Evolutionary conservation across 2,888 invertebrate genomes (phyloP).

Genomic region (Seladonia tumulorum): DNA sequence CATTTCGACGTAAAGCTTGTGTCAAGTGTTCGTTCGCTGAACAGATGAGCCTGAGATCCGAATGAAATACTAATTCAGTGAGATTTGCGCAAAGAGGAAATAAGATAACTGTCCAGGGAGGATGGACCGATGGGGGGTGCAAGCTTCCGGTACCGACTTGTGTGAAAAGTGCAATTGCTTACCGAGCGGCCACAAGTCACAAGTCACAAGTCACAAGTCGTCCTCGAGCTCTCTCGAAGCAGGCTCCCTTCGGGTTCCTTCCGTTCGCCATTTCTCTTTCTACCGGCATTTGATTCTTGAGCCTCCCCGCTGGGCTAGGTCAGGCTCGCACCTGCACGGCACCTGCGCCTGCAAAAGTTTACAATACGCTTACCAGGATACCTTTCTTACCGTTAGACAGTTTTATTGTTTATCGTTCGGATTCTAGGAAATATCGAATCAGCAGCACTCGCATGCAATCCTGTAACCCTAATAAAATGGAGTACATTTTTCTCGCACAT

Average conservation of each 20-base stretch:
- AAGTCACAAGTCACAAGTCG: conserved; percentile 22
- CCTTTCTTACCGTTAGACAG: conserved; percentile 48
- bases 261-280: conserved; percentile 60
- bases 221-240: conserved; percentile 31
- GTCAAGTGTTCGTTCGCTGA: too few species aligned
- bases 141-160: conserved; percentile 47
- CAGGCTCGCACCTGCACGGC: conserved; percentile 63
- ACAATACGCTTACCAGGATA: conserved; percentile 64
- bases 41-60: too few species aligned
- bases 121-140: conserved; percentile 35
- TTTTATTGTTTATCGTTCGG: conserved; percentile 53
- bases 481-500: too few species aligned
- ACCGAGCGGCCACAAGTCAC: conserved; percentile 17
- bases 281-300: conserved; percentile 42
- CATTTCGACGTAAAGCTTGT: too few species aligned
- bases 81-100: not conserved
- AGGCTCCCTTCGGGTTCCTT: conserved; percentile 47
- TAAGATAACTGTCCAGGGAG: not conserved
- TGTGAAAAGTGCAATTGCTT: conserved; percentile 36
- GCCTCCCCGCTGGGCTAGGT: conserved; percentile 59
- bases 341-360: conserved; percentile 67
- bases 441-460: not conserved
- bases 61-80: not conserved
- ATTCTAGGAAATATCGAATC: conserved; percentile 15
- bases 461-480: too few species aligned